Conservation (phyloP, 2,797 vertebrate genomes). For the Melanotaenia boesemani region DNA sequence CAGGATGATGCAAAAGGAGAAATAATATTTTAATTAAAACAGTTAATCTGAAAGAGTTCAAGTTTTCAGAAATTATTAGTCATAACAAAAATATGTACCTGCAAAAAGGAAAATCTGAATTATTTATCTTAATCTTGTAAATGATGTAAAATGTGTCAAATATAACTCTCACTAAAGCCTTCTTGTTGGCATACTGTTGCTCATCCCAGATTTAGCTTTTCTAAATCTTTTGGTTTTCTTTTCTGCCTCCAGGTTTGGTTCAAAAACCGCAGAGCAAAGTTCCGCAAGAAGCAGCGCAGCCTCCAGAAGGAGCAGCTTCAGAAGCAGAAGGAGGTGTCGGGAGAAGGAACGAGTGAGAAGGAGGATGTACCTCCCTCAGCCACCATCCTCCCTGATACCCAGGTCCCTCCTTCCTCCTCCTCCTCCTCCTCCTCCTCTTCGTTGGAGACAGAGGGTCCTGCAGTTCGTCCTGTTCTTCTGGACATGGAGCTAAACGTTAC, state of each 20-base stretch:
- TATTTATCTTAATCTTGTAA: no score
- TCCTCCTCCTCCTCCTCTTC: constrained; percentile 81
- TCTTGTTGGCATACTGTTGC: no score
- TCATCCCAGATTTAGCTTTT: no score
- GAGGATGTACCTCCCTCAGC: constrained; percentile 73
- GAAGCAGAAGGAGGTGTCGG: constrained; percentile 92
- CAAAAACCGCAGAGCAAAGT: constrained; percentile 97
- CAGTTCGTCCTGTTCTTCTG: constrained; percentile 70
- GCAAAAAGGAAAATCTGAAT: no score
- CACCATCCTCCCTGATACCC: constrained; percentile 81
- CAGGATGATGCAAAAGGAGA: no score
- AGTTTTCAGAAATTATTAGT: no score
- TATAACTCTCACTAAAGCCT: no score
- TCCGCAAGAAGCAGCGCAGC: constrained; percentile 98
- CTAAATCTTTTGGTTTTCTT: no score
- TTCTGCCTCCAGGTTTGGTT: constrained; percentile 91
- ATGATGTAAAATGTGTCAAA: no score
- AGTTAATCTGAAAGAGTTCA: no score
- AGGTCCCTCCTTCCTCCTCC: constrained; percentile 73
- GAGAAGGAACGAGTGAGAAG: constrained; percentile 88
- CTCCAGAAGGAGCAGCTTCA: constrained; percentile 98
- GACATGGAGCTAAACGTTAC: constrained; percentile 93
- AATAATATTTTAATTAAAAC: no score
- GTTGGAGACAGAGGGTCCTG: constrained; percentile 79
- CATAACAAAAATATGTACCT: no score